Percentiles rank a stretch among this genome's conserved stretches.
Evolutionary conservation across 2,113 vertebrate species (phyloP).

Genomic region (Heterochromis multidens): DNA sequence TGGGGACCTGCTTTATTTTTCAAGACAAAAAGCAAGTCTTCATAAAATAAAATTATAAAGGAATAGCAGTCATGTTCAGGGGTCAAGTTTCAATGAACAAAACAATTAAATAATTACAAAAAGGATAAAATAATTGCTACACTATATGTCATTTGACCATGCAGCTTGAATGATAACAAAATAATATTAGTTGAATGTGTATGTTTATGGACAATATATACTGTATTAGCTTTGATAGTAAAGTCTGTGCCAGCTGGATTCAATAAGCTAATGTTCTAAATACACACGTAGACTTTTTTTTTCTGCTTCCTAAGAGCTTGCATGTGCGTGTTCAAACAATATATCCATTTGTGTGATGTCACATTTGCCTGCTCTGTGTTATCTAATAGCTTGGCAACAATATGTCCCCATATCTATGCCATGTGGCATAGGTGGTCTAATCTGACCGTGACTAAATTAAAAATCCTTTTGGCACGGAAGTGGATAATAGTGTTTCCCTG

Average conservation of each 20-base stretch:
- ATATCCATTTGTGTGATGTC: constrained; percentile 44
- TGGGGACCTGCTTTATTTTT: background rate
- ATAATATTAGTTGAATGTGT: background rate
- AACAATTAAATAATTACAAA: background rate
- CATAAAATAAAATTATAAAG: background rate
- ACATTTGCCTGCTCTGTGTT: constrained; percentile 47
- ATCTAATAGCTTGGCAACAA: constrained; percentile 62
- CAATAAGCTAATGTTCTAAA: background rate
- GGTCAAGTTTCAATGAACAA: background rate
- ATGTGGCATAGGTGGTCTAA: constrained; percentile 53
- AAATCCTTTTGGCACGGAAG: constrained; percentile 72
- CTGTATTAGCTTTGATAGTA: background rate
- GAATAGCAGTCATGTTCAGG: background rate
- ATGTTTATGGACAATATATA: background rate
- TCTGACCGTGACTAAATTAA: constrained; percentile 73
- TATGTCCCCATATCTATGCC: constrained; percentile 45
- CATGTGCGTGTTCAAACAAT: background rate
- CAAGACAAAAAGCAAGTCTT: background rate
- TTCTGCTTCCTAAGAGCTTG: background rate
- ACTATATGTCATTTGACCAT: background rate
- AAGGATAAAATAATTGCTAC: background rate
- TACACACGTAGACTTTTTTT: background rate
- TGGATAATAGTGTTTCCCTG: constrained; percentile 54
- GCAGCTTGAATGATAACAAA: background rate
- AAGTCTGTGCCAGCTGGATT: background rate